Conservation (phyloP, 2,888 invertebrate genomes). For the Oscheius sp. region DNA sequence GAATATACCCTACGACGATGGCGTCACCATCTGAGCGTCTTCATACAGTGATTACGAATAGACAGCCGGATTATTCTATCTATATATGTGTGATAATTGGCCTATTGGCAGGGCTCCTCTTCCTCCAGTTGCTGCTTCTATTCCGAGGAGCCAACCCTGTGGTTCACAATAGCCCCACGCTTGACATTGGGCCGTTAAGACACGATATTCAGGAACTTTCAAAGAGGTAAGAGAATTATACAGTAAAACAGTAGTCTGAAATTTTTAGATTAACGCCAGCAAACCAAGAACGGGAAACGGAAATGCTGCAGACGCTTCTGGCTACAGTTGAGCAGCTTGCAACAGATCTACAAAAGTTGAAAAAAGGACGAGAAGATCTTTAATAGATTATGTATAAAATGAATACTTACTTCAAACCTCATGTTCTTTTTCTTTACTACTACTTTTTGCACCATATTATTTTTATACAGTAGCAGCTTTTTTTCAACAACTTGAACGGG, state of each 20-base stretch:
- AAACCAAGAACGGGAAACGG: conserved; percentile 14
- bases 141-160: background rate
- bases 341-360: conserved; percentile 18
- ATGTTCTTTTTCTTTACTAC: too few relatives aligned
- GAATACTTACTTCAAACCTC: too few relatives aligned
- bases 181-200: background rate
- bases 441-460: too few relatives aligned
- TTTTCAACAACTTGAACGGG: too few relatives aligned
- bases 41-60: background rate
- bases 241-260: background rate
- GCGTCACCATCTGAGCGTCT: background rate
- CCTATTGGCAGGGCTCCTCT: conserved; percentile 19
- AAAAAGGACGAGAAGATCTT: conserved; percentile 17
- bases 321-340: conserved; percentile 15
- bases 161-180: background rate
- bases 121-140: conserved; percentile 22
- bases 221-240: conserved; percentile 3
- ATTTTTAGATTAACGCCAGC: conserved; percentile 9
- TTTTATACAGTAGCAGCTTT: too few relatives aligned
- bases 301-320: conserved; percentile 20
- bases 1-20: background rate
- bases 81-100: conserved; percentile 27
- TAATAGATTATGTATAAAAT: too few relatives aligned
- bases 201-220: conserved; percentile 2
- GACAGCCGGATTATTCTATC: background rate